phyloP scores from a whole-genome alignment of 92 coral and sea anemone genomes.

The Palythoa caribaeorum region DNA sequence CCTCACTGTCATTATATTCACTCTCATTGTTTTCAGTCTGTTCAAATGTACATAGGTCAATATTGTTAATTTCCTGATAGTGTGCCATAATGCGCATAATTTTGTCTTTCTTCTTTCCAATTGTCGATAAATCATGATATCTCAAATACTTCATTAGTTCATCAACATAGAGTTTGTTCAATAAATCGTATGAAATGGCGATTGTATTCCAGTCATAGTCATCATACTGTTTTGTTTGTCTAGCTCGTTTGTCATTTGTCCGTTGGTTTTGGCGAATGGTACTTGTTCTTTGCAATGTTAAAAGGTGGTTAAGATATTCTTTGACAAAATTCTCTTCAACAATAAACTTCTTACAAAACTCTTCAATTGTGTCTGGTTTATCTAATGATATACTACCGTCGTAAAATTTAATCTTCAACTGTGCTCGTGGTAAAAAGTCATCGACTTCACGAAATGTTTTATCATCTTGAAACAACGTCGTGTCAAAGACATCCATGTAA shows the following conservation, averaged over 20 bases:
- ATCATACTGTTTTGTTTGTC: not conserved
- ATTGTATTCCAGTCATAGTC: not conserved
- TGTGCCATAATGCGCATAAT: conserved; percentile 16
- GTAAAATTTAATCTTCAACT: not conserved
- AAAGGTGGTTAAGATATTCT: conserved; percentile 53
- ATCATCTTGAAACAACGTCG: not conserved
- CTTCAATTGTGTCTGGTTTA: conserved; percentile 51
- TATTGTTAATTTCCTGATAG: conserved; percentile 13
- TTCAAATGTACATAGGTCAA: conserved; percentile 14
- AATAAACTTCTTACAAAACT: conserved; percentile 51
- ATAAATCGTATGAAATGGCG: not conserved
- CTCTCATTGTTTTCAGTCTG: conserved; percentile 16
- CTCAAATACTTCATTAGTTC: conserved; percentile 45
- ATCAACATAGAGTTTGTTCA: not conserved
- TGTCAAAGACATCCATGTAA: conserved; percentile 58
- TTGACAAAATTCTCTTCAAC: conserved; percentile 60
- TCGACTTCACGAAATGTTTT: conserved; percentile 47
- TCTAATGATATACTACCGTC: conserved; percentile 16
- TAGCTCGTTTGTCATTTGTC: not conserved
- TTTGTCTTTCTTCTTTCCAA: conserved; percentile 39
- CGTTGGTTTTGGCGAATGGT: conserved; percentile 32
- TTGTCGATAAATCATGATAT: conserved; percentile 54
- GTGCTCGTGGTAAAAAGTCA: conserved; percentile 62
- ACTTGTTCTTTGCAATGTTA: conserved; percentile 59
- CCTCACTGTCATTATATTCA: conserved; percentile 15